Evolutionary conservation across 2,888 invertebrate genomes (phyloP), one percentile per base, ranked within the genome.

Genomic region (Tinea pellionella): DNA sequence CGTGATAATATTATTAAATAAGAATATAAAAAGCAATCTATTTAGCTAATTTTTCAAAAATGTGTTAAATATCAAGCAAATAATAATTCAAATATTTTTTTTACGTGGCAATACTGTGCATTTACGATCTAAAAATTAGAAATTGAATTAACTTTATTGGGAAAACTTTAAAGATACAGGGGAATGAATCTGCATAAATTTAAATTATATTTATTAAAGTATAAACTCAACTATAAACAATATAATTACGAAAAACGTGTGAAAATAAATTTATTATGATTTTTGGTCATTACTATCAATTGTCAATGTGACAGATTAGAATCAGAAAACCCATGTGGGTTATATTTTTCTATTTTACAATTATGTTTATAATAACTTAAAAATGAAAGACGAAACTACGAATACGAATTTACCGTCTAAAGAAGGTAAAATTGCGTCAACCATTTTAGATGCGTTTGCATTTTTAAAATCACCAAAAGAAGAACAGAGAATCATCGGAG

Each of bases 391-490:
- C 66, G 74, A 75, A 66, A 66, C 62, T 42, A 70, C 66, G 61
- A 59, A 63, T 53, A 67, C 56, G 18, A 32, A 13, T 12, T 60
- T 66, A 60, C 63, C 68, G 62, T 67, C 65, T 58, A 73, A 70
- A 53, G 72, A 69, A 32, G 62, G 56, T 15, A 77, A 74, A 72
- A 75, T 80, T 3, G 74, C 77, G 19, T 63, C 79, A 55, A 81
- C 84, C 13, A 70, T 87, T 63, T 70, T 88, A 63, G 86, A 85
- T 63, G 79, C 86, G 30, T 88, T 86, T 66, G 80, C 80, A 65
- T 73, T 80, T 63, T 69, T 86, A 15, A 80, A 76, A 68, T 74
- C 74, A 2, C 62, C 72, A 6, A 79, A 78, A 68, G 80, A 82
- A 65, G 80, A 80, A 62, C 67, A 66, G 12, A 85, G 80, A 72